Conservation (phyloP, 1,140 invertebrate species). For the Phenacoccus solenopsis region DNA sequence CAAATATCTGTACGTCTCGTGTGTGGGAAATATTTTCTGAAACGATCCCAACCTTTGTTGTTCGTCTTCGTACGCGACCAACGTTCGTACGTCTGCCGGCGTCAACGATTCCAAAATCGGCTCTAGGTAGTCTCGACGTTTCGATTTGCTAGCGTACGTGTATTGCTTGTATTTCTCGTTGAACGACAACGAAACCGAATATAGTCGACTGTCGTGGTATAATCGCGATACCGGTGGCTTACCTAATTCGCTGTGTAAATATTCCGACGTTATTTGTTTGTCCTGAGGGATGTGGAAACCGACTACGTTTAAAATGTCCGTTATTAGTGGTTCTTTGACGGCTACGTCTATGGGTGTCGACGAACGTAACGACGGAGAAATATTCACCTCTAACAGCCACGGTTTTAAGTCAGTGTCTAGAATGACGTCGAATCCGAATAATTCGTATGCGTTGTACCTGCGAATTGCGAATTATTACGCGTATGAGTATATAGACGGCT, state of each 20-base stretch:
- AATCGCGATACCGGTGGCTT: background rate
- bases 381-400: constrained; percentile 91
- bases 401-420: constrained; percentile 72
- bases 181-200: constrained; percentile 47
- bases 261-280: background rate
- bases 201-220: constrained; percentile 50
- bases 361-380: constrained; percentile 87
- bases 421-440: constrained; percentile 71
- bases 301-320: constrained; percentile 80
- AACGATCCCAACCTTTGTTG: constrained; percentile 54
- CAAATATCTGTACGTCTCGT: constrained; percentile 61
- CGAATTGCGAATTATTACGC: background rate
- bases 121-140: constrained; percentile 41
- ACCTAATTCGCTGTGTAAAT: background rate
- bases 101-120: constrained; percentile 64
- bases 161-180: constrained; percentile 36
- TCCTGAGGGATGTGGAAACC: constrained; percentile 67
- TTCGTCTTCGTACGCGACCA: constrained; percentile 85
- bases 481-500: background rate
- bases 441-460: constrained; percentile 62
- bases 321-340: constrained; percentile 83
- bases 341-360: constrained; percentile 80
- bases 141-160: constrained; percentile 18
- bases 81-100: constrained; percentile 74
- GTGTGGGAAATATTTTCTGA: constrained; percentile 77